Conservation (phyloP, 2,888 invertebrate genomes). For the Neelides folsomi region DNA sequence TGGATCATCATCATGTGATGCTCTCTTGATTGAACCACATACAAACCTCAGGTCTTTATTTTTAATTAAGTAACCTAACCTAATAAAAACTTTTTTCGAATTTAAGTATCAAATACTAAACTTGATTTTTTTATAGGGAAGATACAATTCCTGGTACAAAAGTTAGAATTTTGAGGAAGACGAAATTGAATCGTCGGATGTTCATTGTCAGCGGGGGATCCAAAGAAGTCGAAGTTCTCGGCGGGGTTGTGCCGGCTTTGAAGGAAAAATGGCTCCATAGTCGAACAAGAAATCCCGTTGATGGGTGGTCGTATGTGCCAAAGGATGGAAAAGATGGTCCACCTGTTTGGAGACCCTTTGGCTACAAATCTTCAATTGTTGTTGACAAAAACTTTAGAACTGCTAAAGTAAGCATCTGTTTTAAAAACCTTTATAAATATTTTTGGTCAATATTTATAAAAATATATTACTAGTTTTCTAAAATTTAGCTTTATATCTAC, state of each 20-base stretch:
- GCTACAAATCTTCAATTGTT: conserved; percentile 48
- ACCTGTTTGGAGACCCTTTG: conserved; percentile 85
- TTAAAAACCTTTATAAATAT: too few relatives aligned
- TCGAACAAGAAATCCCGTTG: too few relatives aligned
- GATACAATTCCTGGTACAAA: conserved; percentile 87
- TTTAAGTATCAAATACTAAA: neutral
- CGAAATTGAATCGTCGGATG: conserved; percentile 57
- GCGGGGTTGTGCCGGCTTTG: conserved; percentile 68
- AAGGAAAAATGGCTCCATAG: conserved; percentile 66
- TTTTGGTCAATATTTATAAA: too few relatives aligned
- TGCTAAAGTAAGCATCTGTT: too few relatives aligned
- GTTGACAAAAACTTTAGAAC: too few relatives aligned
- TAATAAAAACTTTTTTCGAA: neutral
- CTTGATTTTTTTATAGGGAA: conserved; percentile 42
- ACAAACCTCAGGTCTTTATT: too few relatives aligned
- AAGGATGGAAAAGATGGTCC: conserved; percentile 61
- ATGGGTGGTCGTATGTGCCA: conserved; percentile 37
- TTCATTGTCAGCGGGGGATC: conserved; percentile 50
- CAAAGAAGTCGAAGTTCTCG: conserved; percentile 55
- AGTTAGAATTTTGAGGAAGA: conserved; percentile 45
- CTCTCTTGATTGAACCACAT: too few relatives aligned
- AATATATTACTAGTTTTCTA: too few relatives aligned
- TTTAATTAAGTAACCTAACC: neutral
- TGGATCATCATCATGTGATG: too few relatives aligned
- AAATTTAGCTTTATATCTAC: too few relatives aligned